phyloP scores from a whole-genome alignment of 2,797 vertebrate genomes.

The Huso huso region DNA sequence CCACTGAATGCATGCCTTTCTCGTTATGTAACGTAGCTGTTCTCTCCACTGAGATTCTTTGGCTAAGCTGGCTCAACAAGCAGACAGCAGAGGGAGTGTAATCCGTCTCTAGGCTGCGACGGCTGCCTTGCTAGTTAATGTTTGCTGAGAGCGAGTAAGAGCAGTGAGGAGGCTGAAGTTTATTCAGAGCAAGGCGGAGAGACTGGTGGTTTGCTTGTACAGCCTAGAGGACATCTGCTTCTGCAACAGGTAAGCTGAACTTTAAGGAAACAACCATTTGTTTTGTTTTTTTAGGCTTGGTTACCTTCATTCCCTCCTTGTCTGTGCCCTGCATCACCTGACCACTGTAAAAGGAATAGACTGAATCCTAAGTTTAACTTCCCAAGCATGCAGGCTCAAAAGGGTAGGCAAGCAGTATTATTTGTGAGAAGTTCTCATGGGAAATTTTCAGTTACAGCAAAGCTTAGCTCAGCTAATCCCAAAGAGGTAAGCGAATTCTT shows the following conservation, averaged over 20 bases:
- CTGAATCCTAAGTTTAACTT: no score
- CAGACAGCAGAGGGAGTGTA: not conserved
- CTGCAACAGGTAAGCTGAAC: slow-evolving; percentile 28
- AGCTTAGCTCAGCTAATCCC: no score
- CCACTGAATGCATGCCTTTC: not conserved
- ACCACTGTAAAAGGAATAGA: no score
- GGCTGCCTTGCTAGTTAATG: slow-evolving; percentile 29
- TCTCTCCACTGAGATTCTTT: not conserved
- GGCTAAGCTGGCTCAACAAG: not conserved
- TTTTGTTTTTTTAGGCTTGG: not conserved
- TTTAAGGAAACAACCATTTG: not conserved
- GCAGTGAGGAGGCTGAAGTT: slow-evolving; percentile 31
- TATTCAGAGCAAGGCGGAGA: slow-evolving; percentile 20
- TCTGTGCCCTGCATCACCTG: no score
- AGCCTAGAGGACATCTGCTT: slow-evolving; percentile 14
- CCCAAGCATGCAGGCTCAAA: no score
- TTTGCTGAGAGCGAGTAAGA: slow-evolving; percentile 23
- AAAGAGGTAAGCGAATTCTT: no score
- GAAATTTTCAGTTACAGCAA: no score
- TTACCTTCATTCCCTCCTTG: not conserved
- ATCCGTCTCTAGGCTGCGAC: slow-evolving; percentile 6
- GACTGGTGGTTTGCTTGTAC: slow-evolving; percentile 10
- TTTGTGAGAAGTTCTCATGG: no score
- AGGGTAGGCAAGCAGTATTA: no score
- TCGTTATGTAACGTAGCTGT: slow-evolving; percentile 29